Percentiles rank a stretch among this genome's conserved stretches.
Evolutionary conservation across 2,888 invertebrate species (phyloP).

Genomic region (Melanostoma scalare): DNA sequence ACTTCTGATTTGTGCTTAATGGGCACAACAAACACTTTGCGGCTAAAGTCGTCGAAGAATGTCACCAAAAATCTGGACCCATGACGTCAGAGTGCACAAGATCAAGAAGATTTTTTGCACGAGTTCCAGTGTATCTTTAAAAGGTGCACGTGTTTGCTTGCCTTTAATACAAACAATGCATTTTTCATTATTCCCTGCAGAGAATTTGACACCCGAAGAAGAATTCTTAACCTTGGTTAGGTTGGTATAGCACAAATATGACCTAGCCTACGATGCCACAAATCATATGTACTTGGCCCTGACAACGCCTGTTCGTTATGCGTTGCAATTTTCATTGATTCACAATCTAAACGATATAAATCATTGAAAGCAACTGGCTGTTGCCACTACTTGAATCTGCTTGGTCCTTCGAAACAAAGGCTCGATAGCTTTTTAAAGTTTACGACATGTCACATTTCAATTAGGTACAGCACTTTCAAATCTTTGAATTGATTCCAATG

Average conservation of each 20-base stretch:
- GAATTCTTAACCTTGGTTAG: slow-evolving; percentile 42
- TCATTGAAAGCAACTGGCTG: slow-evolving; percentile 50
- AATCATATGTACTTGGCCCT: slow-evolving; percentile 14
- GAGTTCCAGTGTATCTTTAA: slow-evolving; percentile 61
- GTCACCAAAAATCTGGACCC: slow-evolving; percentile 79
- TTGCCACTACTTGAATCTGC: not conserved
- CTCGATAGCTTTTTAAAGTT: too few relatives aligned
- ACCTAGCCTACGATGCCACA: slow-evolving; percentile 75
- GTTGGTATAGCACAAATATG: slow-evolving; percentile 71
- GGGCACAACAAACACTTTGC: slow-evolving; percentile 49
- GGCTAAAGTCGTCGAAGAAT: slow-evolving; percentile 77
- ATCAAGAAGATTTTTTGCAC: slow-evolving; percentile 74
- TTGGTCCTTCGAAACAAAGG: too few relatives aligned
- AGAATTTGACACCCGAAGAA: slow-evolving; percentile 49
- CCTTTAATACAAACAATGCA: slow-evolving; percentile 74
- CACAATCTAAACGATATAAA: slow-evolving; percentile 60
- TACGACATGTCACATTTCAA: too few relatives aligned
- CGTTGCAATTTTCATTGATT: slow-evolving; percentile 14
- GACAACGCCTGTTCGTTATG: slow-evolving; percentile 19
- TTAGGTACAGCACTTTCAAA: too few relatives aligned
- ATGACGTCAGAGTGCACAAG: slow-evolving; percentile 78
- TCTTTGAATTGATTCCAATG: too few relatives aligned
- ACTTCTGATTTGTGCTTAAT: slow-evolving; percentile 71
- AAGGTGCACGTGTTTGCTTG: slow-evolving; percentile 72
- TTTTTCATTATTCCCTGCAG: slow-evolving; percentile 42